Percentiles rank a stretch among this genome's conserved stretches.
These are phyloP conservation scores for Corticium candelabrum DNA, from an alignment of 37 sponge, comb jelly and placozoan species.

Conservation along the genomic window DNA sequence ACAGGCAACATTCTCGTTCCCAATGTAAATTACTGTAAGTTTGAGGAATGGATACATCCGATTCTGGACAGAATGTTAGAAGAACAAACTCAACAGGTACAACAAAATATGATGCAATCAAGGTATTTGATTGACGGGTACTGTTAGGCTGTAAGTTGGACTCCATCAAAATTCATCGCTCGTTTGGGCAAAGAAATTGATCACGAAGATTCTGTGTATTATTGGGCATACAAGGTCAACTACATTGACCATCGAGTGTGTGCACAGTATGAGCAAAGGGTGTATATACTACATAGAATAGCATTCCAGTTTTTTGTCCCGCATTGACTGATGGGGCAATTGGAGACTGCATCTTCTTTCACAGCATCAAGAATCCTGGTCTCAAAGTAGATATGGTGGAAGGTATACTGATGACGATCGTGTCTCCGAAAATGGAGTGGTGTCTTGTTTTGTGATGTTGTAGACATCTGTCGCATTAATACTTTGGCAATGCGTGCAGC, in stretches of 20 bases:
- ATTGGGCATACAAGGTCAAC: constrained; percentile 87
- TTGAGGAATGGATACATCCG: constrained; percentile 93
- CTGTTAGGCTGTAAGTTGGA: constrained; percentile 68
- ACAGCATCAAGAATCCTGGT: constrained; percentile 85
- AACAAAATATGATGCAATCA: too few relatives aligned
- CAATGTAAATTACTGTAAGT: constrained; percentile 86
- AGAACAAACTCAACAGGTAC: constrained; percentile 66
- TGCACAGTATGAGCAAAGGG: too few relatives aligned
- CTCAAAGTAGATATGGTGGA: constrained; percentile 84
- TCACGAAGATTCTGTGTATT: constrained; percentile 86
- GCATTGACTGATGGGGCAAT: constrained; percentile 94
- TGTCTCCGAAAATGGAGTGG: not conserved
- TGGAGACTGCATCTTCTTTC: constrained; percentile 93
- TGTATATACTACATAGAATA: too few relatives aligned
- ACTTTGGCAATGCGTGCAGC: constrained; percentile 60
- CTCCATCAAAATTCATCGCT: constrained; percentile 83
- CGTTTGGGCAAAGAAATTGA: constrained; percentile 82
- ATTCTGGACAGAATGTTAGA: constrained; percentile 66
- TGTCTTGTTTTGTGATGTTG: not conserved
- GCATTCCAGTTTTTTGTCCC: constrained; percentile 97
- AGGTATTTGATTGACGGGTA: too few relatives aligned
- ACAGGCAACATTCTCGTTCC: constrained; percentile 93
- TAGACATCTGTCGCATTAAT: constrained; percentile 82
- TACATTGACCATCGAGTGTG: constrained; percentile 1
- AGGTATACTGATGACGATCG: constrained; percentile 13